Conservation (phyloP, 2,113 vertebrate species). For the Meriones unguiculatus region DNA sequence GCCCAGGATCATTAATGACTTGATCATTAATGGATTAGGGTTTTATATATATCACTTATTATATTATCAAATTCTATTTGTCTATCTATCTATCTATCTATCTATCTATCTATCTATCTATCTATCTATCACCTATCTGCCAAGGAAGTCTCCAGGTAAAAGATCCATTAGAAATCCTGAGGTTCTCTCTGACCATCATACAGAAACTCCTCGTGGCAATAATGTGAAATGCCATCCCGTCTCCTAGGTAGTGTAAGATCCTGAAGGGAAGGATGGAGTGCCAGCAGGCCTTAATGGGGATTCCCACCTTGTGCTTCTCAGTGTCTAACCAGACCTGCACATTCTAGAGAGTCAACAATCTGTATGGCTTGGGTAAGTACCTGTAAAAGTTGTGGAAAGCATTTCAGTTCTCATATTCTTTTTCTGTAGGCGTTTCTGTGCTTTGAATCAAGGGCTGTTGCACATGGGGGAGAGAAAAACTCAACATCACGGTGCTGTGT, state of each 20-base stretch:
- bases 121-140: not conserved
- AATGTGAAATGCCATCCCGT: not conserved
- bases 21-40: not conserved
- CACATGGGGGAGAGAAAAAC: rapidly evolving
- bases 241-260: not conserved
- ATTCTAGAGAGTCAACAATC: constrained; percentile 19
- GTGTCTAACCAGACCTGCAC: not conserved
- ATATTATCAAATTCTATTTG: not conserved
- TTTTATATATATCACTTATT: not conserved
- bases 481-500: not conserved
- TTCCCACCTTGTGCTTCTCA: not conserved
- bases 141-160: not conserved
- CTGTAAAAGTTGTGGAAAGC: not conserved
- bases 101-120: not conserved
- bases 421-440: not conserved
- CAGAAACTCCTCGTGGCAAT: not conserved
- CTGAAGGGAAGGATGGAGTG: too few species aligned
- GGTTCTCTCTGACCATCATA: not conserved
- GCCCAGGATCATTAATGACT: not conserved
- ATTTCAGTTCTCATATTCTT: not conserved
- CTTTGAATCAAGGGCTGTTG: not conserved
- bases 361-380: not conserved
- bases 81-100: not conserved
- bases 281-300: not conserved
- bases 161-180: not conserved